Percentiles rank a stretch among this genome's conserved stretches.
Evolutionary conservation across 2,888 invertebrate species (phyloP).

Genomic region (Dryococelus australis): DNA sequence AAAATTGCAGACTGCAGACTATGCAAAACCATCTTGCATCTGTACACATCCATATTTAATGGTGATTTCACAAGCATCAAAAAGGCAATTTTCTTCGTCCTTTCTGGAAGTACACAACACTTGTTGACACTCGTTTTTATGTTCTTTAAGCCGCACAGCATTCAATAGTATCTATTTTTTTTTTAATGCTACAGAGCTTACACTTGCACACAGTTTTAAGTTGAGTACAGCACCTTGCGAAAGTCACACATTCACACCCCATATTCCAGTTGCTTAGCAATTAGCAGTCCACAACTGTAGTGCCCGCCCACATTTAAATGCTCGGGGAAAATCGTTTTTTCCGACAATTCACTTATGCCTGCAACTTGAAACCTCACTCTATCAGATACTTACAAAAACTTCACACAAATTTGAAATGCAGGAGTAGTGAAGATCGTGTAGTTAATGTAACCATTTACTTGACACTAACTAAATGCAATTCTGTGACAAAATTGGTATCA

Average conservation of each 20-base stretch:
- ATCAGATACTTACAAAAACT: neutral
- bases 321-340: neutral
- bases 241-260: neutral
- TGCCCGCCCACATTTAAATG: neutral
- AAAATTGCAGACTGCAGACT: too few relatives aligned
- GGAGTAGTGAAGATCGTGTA: too few relatives aligned
- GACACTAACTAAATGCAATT: too few relatives aligned
- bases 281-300: neutral
- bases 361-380: neutral
- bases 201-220: neutral
- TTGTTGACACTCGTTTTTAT: constrained; percentile 8
- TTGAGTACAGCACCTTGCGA: constrained; percentile 2
- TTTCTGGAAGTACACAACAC: neutral
- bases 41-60: neutral
- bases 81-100: neutral
- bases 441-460: too few relatives aligned
- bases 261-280: neutral
- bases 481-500: too few relatives aligned
- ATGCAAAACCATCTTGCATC: too few relatives aligned
- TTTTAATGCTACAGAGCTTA: neutral
- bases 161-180: neutral
- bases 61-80: neutral
- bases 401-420: neutral
- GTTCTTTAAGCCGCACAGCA: constrained; percentile 1
- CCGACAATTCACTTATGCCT: neutral